Conservation (phyloP, 2,888 invertebrate species). For the Drosophila testacea region DNA sequence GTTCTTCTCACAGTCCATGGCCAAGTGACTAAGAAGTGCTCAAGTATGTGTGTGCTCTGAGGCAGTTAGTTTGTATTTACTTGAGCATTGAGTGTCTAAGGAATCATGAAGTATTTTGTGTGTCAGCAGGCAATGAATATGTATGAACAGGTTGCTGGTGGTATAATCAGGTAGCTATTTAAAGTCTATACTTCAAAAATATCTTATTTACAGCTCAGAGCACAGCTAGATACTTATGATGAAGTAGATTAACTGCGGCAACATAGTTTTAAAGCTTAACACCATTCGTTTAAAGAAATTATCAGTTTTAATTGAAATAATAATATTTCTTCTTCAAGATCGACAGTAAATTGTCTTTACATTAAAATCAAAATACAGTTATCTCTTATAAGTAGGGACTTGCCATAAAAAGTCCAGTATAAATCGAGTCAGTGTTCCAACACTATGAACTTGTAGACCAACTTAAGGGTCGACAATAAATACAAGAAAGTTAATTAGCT, state of each 20-base stretch:
- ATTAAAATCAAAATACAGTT: too few relatives aligned
- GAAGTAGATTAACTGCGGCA: too few relatives aligned
- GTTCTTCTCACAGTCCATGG: constrained; percentile 10
- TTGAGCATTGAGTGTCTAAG: constrained; percentile 31
- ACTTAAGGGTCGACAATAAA: constrained; percentile 16
- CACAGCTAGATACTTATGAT: too few relatives aligned
- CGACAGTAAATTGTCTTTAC: too few relatives aligned
- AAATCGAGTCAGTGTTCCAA: not conserved
- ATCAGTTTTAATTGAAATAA: too few relatives aligned
- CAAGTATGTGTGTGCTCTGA: constrained; percentile 3
- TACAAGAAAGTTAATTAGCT: constrained; percentile 33
- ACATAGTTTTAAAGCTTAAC: too few relatives aligned
- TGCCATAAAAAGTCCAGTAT: not conserved
- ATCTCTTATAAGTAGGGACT: not conserved
- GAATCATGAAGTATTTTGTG: constrained; percentile 7
- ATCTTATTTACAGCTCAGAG: not conserved
- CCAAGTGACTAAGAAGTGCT: constrained; percentile 17
- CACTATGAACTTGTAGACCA: not conserved
- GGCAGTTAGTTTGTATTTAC: constrained; percentile 25
- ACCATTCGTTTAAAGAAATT: too few relatives aligned
- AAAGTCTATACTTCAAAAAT: not conserved
- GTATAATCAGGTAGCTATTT: not conserved
- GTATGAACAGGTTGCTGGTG: not conserved
- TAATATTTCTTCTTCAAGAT: too few relatives aligned
- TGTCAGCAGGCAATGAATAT: not conserved